Evolutionary conservation across 2,888 invertebrate genomes (phyloP).

Genomic region (Girardia tigrina): DNA sequence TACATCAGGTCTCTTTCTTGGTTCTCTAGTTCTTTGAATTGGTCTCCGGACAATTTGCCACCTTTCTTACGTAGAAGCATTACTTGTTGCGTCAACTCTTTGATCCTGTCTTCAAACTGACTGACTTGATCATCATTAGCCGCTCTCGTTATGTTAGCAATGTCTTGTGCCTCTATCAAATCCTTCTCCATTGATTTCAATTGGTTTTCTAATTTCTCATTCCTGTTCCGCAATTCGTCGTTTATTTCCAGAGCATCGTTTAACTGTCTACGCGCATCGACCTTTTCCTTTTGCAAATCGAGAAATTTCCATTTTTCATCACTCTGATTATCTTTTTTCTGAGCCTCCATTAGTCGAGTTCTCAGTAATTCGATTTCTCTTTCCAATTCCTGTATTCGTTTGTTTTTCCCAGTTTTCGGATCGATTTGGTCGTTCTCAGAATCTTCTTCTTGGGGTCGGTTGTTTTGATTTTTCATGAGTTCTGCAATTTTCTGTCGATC

Average conservation of each 20-base stretch:
- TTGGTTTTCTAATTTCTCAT: conserved; percentile 24
- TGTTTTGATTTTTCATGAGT: background rate
- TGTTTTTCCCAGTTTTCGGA: background rate
- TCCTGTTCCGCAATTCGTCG: conserved; percentile 21
- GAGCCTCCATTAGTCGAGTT: conserved; percentile 30
- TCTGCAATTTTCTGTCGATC: conserved; percentile 26
- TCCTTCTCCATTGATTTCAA: conserved; percentile 2
- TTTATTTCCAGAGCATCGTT: conserved; percentile 21
- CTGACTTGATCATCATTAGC: conserved; percentile 33
- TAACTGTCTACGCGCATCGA: conserved; percentile 32
- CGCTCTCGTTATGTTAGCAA: background rate
- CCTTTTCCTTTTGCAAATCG: conserved; percentile 33
- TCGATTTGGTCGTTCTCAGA: conserved; percentile 1
- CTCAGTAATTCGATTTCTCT: conserved; percentile 28
- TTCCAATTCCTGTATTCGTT: conserved; percentile 15
- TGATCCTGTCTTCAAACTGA: conserved; percentile 28
- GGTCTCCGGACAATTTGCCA: conserved; percentile 26
- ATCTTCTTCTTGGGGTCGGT: background rate
- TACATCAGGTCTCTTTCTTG: conserved; percentile 32
- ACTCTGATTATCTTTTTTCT: conserved; percentile 30
- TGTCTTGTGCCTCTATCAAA: conserved; percentile 17
- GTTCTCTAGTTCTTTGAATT: conserved; percentile 33
- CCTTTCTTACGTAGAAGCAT: conserved; percentile 34
- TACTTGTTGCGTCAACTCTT: conserved; percentile 33
- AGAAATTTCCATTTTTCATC: conserved; percentile 36